Base-by-base conservation (phyloP, 2,797 vertebrate species). In the Cynopterus sphinx region DNA sequence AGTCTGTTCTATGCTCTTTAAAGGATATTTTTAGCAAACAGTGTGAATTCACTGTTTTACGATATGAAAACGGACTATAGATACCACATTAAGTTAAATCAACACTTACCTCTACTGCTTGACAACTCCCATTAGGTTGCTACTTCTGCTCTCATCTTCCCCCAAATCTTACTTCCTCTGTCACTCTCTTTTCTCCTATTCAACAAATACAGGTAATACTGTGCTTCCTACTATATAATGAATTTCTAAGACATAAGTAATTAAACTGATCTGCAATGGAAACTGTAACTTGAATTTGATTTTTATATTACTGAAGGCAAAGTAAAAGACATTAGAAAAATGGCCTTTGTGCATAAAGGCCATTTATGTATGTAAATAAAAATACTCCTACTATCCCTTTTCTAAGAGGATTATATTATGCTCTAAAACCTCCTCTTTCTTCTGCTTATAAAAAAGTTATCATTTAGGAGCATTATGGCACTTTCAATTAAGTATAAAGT, bases 191-290 rank as follows among this genome's bases (percentile, higher is more conserved):
- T 82, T 11, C 63, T 59, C 49, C 51, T 17, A n/a, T 17, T 65
- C 9, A 57, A 61, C 61, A 91, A 88, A 16, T 61, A 59, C 28
- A 41, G 53, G 6, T 53, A 67, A 73, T 82, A 55, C 26, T 41
- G 43, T 79, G 31, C 4, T 67, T 39, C 5, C 28, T 57, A 86
- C 21, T 51, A 39, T 5, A 78, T 1, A 87, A 88, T 57, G 36
- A 86, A 61, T 78, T 96, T 39, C 90, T 61, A 87, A 88, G 74
- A 79, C 13, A 71, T 16, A 83, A 91, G 36, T 41, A 91, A 81
- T 57, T 90, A 55, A 78, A 89, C 65, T 61, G 51, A 74, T 65
- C 87, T 73, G 36, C 41, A 83, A 90, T 26, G 19, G 9, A 13
- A 93, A 46, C 22, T 79, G 74, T 31, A 43, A 71, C 67, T 46